phyloP scores from a whole-genome alignment of 2,113 vertebrate species.

The Taxidea taxus region DNA sequence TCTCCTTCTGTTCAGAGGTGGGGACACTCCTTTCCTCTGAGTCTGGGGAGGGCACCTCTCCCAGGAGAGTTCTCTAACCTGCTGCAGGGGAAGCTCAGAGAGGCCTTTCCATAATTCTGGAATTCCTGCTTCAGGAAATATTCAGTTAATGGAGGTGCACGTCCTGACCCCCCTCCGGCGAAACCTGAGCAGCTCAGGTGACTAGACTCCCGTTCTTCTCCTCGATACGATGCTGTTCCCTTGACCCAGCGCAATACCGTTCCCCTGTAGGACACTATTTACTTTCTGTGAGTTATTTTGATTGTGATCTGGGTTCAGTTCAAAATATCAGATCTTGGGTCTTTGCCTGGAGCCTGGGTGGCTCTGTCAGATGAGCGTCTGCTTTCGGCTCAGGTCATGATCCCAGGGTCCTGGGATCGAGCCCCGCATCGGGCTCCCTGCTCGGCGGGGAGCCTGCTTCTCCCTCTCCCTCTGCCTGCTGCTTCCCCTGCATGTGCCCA shows the following conservation, averaged over 20 bases:
- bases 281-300: too few species aligned
- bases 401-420: too few species aligned
- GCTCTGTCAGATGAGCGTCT: not conserved
- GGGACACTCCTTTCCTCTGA: not conserved
- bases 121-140: not conserved
- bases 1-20: not conserved
- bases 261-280: accelerated
- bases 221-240: accelerated
- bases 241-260: accelerated
- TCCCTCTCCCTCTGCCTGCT: too few species aligned
- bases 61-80: not conserved
- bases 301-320: not conserved
- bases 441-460: not conserved
- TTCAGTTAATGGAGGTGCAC: not conserved
- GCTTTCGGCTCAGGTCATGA: not conserved
- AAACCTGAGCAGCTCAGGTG: too few species aligned
- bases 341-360: too few species aligned
- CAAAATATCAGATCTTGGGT: not conserved
- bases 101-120: not conserved
- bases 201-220: too few species aligned
- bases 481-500: not conserved
- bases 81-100: not conserved
- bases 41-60: too few species aligned
- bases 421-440: too few species aligned
- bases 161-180: not conserved